These are phyloP conservation scores for Alaudala cheleensis DNA, from an alignment of 2,113 vertebrate species.

Conservation along the genomic window DNA sequence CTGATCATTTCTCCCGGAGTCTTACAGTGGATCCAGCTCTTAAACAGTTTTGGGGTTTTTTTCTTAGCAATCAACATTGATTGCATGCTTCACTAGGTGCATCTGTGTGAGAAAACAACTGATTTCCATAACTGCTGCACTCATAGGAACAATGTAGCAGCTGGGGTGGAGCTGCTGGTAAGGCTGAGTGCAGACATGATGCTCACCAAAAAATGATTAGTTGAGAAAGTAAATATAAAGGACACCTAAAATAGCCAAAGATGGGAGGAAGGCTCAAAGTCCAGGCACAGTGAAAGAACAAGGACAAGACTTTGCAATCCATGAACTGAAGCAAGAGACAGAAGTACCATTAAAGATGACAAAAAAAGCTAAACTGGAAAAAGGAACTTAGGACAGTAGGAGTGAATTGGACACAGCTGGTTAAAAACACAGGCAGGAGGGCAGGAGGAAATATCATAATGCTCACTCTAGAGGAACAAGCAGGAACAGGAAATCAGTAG, in stretches of 20 bases:
- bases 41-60: not conserved
- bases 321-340: not conserved
- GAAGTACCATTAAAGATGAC: not conserved
- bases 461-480: not conserved
- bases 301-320: not conserved
- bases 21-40: not conserved
- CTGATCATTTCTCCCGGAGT: not conserved
- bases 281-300: not conserved
- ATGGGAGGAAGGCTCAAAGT: not conserved
- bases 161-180: not conserved
- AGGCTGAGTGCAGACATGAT: not conserved
- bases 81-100: fast-evolving
- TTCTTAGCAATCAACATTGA: not conserved
- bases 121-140: not conserved
- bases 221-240: not conserved
- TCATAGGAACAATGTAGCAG: not conserved
- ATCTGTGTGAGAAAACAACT: not conserved
- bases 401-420: not conserved
- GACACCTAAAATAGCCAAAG: not conserved
- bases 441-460: too few relatives aligned
- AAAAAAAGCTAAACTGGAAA: not conserved
- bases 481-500: not conserved
- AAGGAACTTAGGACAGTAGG: not conserved
- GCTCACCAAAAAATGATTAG: not conserved
- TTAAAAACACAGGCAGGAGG: not conserved